These are phyloP conservation scores for Oconnorella tubifera DNA, from an alignment of 2,888 invertebrate species.

Conservation along the genomic window DNA sequence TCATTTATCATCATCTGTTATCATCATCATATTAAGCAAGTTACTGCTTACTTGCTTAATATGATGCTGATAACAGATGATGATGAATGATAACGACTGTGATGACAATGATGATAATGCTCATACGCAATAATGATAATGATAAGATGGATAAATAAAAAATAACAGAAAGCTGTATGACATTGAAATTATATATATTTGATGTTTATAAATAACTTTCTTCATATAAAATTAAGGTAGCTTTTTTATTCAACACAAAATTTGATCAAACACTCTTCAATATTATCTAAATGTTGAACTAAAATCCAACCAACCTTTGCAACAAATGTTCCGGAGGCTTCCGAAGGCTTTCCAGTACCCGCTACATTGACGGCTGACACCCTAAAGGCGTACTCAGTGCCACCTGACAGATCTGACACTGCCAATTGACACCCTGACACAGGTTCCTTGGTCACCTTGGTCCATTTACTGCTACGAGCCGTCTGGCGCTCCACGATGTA, in stretches of 20 bases:
- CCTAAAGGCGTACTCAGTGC: slow-evolving; percentile 49
- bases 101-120: too few species aligned
- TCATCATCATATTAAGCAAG: too few species aligned
- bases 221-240: too few species aligned
- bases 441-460: slow-evolving; percentile 83
- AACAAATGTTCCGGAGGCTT: slow-evolving; percentile 37
- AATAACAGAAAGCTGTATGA: too few species aligned
- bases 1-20: too few species aligned
- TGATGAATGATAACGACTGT: too few species aligned
- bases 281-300: not conserved
- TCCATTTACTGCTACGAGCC: slow-evolving; percentile 74
- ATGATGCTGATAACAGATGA: too few species aligned
- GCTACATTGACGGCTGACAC: slow-evolving; percentile 52
- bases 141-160: too few species aligned
- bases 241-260: too few species aligned
- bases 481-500: slow-evolving; percentile 47
- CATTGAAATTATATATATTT: not conserved
- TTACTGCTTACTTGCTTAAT: too few species aligned
- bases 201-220: too few species aligned
- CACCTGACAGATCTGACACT: slow-evolving; percentile 39
- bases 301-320: slow-evolving; percentile 37
- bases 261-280: not conserved
- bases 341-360: slow-evolving; percentile 47
- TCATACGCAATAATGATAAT: too few species aligned
- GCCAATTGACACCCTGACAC: slow-evolving; percentile 55